Evolutionary conservation across 2,888 invertebrate species (phyloP).

Genomic region (Rhagonycha fulva): DNA sequence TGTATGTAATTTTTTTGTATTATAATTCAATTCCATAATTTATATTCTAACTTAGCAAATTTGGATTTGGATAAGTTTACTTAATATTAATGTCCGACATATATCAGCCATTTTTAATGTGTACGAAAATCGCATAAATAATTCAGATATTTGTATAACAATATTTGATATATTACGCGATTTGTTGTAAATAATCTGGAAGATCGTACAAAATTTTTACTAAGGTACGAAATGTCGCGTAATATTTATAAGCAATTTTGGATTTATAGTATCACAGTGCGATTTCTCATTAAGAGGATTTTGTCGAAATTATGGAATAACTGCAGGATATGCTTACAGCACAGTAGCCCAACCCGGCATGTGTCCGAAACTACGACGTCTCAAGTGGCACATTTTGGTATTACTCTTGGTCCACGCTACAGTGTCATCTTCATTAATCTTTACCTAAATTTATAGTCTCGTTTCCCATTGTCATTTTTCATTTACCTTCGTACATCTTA

Average conservation of each 20-base stretch:
- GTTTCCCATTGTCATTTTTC: constrained; percentile 50
- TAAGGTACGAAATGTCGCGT: constrained; percentile 10
- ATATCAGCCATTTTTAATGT: neutral
- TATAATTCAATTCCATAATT: neutral
- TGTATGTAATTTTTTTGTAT: neutral
- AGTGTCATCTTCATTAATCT: constrained; percentile 50
- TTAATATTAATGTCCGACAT: neutral
- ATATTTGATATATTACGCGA: neutral
- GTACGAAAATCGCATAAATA: neutral
- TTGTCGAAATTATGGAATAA: constrained; percentile 36
- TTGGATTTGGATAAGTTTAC: neutral
- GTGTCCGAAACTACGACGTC: constrained; percentile 30
- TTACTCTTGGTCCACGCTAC: constrained; percentile 47
- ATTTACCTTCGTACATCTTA: constrained; percentile 44
- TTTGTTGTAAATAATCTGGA: neutral
- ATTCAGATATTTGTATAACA: neutral
- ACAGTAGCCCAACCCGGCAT: constrained; percentile 31
- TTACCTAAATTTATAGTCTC: constrained; percentile 50
- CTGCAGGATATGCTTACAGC: constrained; percentile 35
- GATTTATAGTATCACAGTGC: constrained; percentile 39
- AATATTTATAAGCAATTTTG: constrained; percentile 31
- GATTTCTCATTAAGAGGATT: constrained; percentile 36
- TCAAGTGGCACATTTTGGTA: constrained; percentile 37
- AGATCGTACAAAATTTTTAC: neutral
- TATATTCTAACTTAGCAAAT: neutral